Base-by-base conservation (phyloP, 2,113 vertebrate genomes). In the Trogon surrucura region DNA sequence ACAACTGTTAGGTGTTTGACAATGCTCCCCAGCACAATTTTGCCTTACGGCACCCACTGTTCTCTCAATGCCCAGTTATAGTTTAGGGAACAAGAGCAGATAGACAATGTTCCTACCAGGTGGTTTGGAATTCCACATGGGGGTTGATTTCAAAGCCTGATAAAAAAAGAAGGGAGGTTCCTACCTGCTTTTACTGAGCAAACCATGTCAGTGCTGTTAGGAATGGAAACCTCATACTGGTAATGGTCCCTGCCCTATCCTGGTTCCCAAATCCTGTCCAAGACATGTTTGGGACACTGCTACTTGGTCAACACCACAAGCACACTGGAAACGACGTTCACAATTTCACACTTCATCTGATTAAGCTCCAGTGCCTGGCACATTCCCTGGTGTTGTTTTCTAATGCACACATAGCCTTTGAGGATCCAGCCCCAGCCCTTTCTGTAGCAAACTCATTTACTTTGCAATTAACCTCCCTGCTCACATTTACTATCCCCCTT, bases 401-500 rank as follows among this genome's bases (percentile, higher is more conserved):
- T 66, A 82, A 75, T 12, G 44, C 9, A 54, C 6, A 41, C 16
- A 30, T 1, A 88, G 48, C 34, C 53, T 91, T 72, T 65, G 41
- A 94, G 79, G 38, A 72, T 77, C 27, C 54, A 64, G 79, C n/a
- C 74, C 91, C 70, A 23, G 48, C 0, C 0, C 23, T 62, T 84
- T 70, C 84, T 82, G 62, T 9, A 54, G n/a, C 44, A 80, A 88
- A 70, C 64, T 80, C 88, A 85, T 77, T 94, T 88, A 73, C 41
- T 95, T 77, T 80, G 67, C 80, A 95, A 90, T 80, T 94, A 96
- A 82, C 66, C 74, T 83, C 16, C 47, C 22, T 3, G 3, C 62
- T 89, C 62, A 64, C 73, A 66, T 66, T 80, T 57, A 62, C 60
- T 82, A 23, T 29, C 18, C 58, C 15, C 1, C 13, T 70, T 79